A percentile compares a stretch with the other conserved stretches of the same genome.
These are phyloP conservation scores for Addax nasomaculatus DNA, from an alignment of 2,113 vertebrate species.

Conservation along the genomic window DNA sequence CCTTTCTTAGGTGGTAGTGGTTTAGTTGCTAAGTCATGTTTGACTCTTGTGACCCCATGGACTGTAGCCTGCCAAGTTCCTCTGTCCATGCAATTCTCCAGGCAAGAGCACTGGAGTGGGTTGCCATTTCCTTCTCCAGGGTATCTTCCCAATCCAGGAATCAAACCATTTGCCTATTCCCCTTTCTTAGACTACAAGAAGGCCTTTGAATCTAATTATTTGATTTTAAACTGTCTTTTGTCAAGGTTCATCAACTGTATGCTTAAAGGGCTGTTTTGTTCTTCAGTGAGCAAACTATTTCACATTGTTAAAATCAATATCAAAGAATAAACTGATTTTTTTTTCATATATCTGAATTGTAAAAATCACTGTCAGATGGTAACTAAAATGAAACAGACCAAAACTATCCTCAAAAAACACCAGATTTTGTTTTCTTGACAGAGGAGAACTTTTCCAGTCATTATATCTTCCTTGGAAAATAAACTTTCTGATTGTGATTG, in stretches of 20 bases:
- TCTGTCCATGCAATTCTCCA: background rate
- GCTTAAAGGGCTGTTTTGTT: conserved; percentile 1
- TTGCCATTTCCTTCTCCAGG: background rate
- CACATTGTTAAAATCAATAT: conserved; percentile 12
- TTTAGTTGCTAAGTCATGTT: background rate
- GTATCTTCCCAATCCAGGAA: background rate
- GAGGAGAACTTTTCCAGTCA: background rate
- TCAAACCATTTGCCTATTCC: background rate
- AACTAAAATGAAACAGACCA: conserved; percentile 31
- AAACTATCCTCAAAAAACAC: conserved; percentile 42
- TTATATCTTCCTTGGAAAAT: conserved; percentile 10
- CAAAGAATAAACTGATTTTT: conserved; percentile 11
- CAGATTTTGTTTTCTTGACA: conserved; percentile 52
- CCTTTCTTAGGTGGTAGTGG: background rate
- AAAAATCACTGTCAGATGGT: conserved; percentile 21
- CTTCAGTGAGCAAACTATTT: conserved; percentile 25
- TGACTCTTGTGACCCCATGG: background rate
- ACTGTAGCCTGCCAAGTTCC: background rate
- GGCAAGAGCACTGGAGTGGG: background rate
- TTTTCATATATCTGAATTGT: background rate
- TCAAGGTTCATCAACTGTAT: background rate
- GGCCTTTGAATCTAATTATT: conserved; percentile 3
- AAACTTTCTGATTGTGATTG: background rate
- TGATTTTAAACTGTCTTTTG: background rate
- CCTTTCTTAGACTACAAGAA: background rate